These are phyloP conservation scores for Axea sp. DNA, from an alignment of 2,888 invertebrate species.

Conservation along the genomic window DNA sequence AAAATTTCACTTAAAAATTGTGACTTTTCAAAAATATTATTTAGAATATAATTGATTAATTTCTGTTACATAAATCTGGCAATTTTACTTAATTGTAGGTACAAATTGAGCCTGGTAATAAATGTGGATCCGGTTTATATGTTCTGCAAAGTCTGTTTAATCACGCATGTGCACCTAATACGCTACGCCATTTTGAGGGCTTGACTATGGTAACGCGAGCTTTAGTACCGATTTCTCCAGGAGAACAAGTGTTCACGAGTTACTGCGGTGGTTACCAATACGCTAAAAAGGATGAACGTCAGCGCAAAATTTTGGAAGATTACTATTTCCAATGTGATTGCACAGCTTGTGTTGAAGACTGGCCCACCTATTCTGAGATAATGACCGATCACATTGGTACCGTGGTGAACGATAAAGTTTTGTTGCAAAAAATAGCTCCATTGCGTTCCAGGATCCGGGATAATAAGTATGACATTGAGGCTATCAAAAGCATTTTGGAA, in stretches of 20 bases:
- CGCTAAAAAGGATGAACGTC: conserved; percentile 69
- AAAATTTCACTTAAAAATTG: too few relatives aligned
- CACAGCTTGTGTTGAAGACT: conserved; percentile 71
- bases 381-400: conserved; percentile 73
- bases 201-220: conserved; percentile 76
- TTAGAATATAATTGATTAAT: too few relatives aligned
- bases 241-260: conserved; percentile 76
- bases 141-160: conserved; percentile 75
- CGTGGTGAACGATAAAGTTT: conserved; percentile 70
- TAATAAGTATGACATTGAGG: conserved; percentile 76
- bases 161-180: conserved; percentile 77
- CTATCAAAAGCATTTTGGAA: conserved; percentile 72
- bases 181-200: conserved; percentile 76
- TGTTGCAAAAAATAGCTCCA: conserved; percentile 72
- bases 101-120: conserved; percentile 75
- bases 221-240: conserved; percentile 71
- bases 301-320: conserved; percentile 72
- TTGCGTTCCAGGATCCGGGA: conserved; percentile 70
- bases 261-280: conserved; percentile 77
- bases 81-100: too few relatives aligned
- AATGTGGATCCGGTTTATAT: conserved; percentile 76
- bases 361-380: conserved; percentile 75
- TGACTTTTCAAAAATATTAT: too few relatives aligned
- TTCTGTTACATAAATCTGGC: too few relatives aligned
- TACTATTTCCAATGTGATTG: conserved; percentile 77